Evolutionary conservation across 37 sponge, comb jelly and placozoan species (phyloP).

Genomic region (Ianthella basta): DNA sequence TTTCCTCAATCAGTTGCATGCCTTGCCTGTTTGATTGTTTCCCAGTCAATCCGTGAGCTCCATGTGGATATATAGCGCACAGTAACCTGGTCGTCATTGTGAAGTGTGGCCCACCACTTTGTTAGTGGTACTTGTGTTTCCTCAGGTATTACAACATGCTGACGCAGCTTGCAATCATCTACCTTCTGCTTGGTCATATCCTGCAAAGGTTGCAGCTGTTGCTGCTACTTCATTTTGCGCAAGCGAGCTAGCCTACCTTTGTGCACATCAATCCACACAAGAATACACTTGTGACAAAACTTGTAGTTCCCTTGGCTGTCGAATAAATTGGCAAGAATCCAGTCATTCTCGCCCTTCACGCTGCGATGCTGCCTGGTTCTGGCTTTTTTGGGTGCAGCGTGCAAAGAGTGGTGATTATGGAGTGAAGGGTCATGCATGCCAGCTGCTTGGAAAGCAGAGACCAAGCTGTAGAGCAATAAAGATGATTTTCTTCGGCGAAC

Average conservation of each 20-base stretch:
- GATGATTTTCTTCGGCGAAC: too few relatives aligned
- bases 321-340: background rate
- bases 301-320: conserved; percentile 1
- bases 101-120: background rate
- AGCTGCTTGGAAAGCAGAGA: conserved; percentile 11
- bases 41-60: background rate
- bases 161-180: background rate
- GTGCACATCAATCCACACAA: background rate
- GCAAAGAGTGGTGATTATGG: background rate
- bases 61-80: background rate
- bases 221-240: background rate
- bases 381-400: too few relatives aligned
- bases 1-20: background rate
- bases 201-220: background rate
- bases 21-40: background rate
- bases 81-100: background rate
- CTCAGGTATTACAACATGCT: background rate
- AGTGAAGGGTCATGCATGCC: background rate
- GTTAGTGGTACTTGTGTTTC: background rate
- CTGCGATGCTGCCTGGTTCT: background rate
- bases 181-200: background rate
- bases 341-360: background rate
- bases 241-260: background rate
- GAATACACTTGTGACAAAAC: background rate
- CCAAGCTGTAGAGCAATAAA: background rate